phyloP scores from a whole-genome alignment of 2,113 vertebrate genomes.

The Perognathus longimembris region DNA sequence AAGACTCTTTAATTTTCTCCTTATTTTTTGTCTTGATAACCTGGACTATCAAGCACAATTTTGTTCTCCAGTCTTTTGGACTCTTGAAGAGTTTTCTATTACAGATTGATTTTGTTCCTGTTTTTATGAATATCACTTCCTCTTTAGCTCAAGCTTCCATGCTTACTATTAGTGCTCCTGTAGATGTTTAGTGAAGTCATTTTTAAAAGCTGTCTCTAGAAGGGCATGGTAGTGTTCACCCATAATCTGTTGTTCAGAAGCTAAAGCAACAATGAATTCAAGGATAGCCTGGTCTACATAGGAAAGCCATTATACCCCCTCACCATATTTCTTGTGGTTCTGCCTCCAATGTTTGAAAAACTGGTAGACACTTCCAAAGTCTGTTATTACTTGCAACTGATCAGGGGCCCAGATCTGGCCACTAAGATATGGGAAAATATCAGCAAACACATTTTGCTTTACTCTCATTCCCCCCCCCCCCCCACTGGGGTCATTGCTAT shows the following conservation, averaged over 20 bases:
- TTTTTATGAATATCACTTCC: neutral
- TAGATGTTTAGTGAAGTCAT: neutral
- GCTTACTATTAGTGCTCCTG: neutral
- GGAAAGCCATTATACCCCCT: too few relatives aligned
- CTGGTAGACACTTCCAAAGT: neutral
- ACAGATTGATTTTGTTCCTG: neutral
- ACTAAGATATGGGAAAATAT: neutral
- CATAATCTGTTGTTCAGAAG: too few relatives aligned
- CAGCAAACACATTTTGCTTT: neutral
- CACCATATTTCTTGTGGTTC: neutral
- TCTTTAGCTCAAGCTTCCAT: neutral
- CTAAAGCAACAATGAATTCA: too few relatives aligned
- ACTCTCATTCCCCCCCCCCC: neutral
- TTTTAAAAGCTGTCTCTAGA: neutral
- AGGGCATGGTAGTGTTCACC: too few relatives aligned
- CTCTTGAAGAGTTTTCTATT: neutral
- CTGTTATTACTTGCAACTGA: rapidly evolving
- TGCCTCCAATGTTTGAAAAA: neutral
- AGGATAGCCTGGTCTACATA: too few relatives aligned
- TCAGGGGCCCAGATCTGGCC: neutral
- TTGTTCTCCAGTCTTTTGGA: neutral
- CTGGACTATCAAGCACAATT: neutral
- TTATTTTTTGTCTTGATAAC: neutral
- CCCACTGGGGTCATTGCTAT: neutral
- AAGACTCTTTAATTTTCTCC: neutral